These are phyloP conservation scores for Thumatha senex DNA, from an alignment of 2,888 invertebrate genomes.

Conservation along the genomic window DNA sequence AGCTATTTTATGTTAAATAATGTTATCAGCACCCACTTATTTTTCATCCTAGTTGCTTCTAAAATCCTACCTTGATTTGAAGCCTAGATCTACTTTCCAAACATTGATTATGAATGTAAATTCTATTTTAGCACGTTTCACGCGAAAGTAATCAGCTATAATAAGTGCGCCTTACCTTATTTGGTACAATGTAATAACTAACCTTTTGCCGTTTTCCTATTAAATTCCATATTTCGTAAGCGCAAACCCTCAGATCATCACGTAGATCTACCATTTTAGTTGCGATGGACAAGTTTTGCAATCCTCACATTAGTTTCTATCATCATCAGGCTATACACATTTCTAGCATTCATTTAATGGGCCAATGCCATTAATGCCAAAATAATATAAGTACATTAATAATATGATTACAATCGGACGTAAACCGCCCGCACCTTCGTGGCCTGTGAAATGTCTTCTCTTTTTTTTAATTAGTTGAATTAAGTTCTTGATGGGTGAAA, in stretches of 20 bases:
- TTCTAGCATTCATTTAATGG: neutral
- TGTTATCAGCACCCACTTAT: too few relatives aligned
- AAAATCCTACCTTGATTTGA: too few relatives aligned
- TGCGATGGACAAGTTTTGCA: conserved; percentile 28
- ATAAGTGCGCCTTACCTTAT: neutral
- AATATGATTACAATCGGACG: neutral
- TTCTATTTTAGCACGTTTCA: neutral
- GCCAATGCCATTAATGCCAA: neutral
- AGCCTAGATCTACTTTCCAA: neutral
- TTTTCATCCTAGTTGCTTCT: too few relatives aligned
- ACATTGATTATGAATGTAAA: neutral
- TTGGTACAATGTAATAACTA: conserved; percentile 26
- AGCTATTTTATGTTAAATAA: too few relatives aligned
- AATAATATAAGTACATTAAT: too few relatives aligned
- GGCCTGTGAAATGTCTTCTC: neutral
- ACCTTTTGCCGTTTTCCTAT: conserved; percentile 35
- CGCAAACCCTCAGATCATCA: conserved; percentile 29
- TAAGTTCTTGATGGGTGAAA: too few relatives aligned
- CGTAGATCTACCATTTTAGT: conserved; percentile 35
- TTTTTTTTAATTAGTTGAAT: too few relatives aligned
- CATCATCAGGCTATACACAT: neutral
- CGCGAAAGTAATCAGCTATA: neutral
- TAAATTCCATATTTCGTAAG: conserved; percentile 38
- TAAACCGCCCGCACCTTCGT: neutral
- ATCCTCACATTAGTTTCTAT: conserved; percentile 11